Conservation (phyloP, 2,888 invertebrate genomes). For the Diarsia rubi region DNA sequence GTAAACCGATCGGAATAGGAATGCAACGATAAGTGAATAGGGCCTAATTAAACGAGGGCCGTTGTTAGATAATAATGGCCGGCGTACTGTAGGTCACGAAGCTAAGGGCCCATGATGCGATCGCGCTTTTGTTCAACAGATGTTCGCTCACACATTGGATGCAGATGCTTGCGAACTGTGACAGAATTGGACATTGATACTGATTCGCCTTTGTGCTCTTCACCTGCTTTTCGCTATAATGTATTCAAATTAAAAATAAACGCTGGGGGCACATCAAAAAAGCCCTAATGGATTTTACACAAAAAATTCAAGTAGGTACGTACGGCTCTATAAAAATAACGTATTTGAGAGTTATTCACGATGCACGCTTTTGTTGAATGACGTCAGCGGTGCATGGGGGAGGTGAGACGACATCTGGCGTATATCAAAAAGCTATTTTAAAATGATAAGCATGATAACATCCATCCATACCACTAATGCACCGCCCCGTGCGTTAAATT, state of each 20-base stretch:
- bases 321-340: slow-evolving; percentile 35
- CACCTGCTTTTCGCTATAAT: slow-evolving; percentile 61
- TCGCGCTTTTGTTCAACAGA: slow-evolving; percentile 80
- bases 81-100: slow-evolving; percentile 78
- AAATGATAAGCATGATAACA: slow-evolving; percentile 88
- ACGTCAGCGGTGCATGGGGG: slow-evolving; percentile 70
- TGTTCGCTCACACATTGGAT: slow-evolving; percentile 82
- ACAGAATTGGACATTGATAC: slow-evolving; percentile 75
- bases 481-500: slow-evolving; percentile 86
- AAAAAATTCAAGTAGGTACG: slow-evolving; percentile 39
- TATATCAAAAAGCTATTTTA: slow-evolving; percentile 85
- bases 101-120: slow-evolving; percentile 75
- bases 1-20: slow-evolving; percentile 83
- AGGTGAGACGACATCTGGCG: slow-evolving; percentile 83
- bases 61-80: slow-evolving; percentile 79
- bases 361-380: slow-evolving; percentile 54
- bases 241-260: slow-evolving; percentile 55
- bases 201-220: slow-evolving; percentile 67
- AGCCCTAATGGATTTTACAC: slow-evolving; percentile 30
- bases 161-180: slow-evolving; percentile 83
- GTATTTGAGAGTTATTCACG: slow-evolving; percentile 57
- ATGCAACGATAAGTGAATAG: slow-evolving; percentile 87
- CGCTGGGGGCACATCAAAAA: slow-evolving; percentile 15
- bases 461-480: slow-evolving; percentile 82
- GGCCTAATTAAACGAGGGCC: slow-evolving; percentile 86